Evolutionary conservation across 2,113 vertebrate genomes (phyloP).

Genomic region (Megaleporinus macrocephalus): DNA sequence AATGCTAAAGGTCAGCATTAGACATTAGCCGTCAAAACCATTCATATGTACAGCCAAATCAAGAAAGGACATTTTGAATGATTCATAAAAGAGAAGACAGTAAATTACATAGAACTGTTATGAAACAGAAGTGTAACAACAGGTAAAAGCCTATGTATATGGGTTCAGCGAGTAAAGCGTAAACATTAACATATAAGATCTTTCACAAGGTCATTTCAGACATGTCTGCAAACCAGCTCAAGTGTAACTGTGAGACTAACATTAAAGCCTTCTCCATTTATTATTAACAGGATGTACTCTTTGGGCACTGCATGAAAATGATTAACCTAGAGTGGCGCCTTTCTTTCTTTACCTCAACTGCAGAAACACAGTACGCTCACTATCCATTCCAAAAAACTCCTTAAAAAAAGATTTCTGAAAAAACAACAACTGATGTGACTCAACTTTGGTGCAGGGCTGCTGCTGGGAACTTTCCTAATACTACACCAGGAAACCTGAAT

Average conservation of each 20-base stretch:
- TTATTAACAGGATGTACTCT: constrained; percentile 49
- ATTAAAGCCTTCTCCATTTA: constrained; percentile 28
- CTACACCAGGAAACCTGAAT: background rate
- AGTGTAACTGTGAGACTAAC: constrained; percentile 6
- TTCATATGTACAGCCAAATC: too few relatives aligned
- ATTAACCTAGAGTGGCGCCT: constrained; percentile 36
- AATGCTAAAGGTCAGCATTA: too few relatives aligned
- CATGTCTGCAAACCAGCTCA: constrained; percentile 11
- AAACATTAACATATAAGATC: background rate
- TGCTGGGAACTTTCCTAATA: background rate
- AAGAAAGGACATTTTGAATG: too few relatives aligned
- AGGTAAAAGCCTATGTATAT: too few relatives aligned
- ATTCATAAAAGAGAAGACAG: background rate
- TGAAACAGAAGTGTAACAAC: background rate
- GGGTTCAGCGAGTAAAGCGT: background rate
- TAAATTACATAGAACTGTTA: background rate
- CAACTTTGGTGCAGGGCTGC: background rate
- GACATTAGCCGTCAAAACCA: too few relatives aligned
- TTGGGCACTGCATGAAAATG: constrained; percentile 27
- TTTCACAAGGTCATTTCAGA: background rate
- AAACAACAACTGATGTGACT: background rate
- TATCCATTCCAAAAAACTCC: background rate
- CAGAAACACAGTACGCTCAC: background rate
- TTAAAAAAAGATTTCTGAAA: background rate
- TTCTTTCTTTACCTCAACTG: background rate